These are phyloP conservation scores for Scaptomyza tumidula DNA, from an alignment of 2,888 invertebrate species.

Conservation along the genomic window DNA sequence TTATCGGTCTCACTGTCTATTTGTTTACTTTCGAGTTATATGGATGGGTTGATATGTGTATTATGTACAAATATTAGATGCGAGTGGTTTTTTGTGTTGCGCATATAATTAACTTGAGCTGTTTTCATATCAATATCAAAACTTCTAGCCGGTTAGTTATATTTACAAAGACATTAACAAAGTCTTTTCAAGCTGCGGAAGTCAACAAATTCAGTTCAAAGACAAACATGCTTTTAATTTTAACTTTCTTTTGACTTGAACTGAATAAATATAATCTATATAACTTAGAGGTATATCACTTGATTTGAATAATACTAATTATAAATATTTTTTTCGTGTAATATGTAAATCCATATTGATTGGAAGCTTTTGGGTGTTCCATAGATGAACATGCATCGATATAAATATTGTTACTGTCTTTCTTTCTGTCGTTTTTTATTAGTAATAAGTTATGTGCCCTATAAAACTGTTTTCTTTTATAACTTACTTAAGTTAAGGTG, in stretches of 20 bases:
- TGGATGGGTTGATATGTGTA: conserved; percentile 10
- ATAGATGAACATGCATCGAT: background rate
- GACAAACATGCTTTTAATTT: conserved; percentile 12
- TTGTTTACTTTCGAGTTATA: conserved; percentile 33
- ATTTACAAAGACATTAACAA: conserved; percentile 28
- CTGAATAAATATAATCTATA: background rate
- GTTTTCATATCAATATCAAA: conserved; percentile 5
- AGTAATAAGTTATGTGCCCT: no score
- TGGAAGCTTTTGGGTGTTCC: background rate
- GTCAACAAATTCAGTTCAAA: conserved; percentile 18
- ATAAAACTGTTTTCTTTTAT: background rate
- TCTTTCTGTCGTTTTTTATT: no score
- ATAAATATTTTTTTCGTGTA: background rate
- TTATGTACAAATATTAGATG: conserved; percentile 26
- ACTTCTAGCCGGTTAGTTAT: conserved; percentile 3
- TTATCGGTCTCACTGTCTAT: conserved; percentile 9
- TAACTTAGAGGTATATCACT: background rate
- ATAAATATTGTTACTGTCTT: background rate
- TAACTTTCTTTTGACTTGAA: conserved; percentile 9
- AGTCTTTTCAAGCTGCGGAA: conserved; percentile 8
- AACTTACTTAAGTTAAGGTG: background rate
- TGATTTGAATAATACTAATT: conserved; percentile 8
- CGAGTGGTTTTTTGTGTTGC: conserved; percentile 52
- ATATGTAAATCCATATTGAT: conserved; percentile 16
- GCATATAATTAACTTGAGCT: conserved; percentile 44